Evolutionary conservation across 2,113 vertebrate genomes (phyloP), one percentile per base, ranked within the genome.

Genomic region (Tetrao urogallus): DNA sequence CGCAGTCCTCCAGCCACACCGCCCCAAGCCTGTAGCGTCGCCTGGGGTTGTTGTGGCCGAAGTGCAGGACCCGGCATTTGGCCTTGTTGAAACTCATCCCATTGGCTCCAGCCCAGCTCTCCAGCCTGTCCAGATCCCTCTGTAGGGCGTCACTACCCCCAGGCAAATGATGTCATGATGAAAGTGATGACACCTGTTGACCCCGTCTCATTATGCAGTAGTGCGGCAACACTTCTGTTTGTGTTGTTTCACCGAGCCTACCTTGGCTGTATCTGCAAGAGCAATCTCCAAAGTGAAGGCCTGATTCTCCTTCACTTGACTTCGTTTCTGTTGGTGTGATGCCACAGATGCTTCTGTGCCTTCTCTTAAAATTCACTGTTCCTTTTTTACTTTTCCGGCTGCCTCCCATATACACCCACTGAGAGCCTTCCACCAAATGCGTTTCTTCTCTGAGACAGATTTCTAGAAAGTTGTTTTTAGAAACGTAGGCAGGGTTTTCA

Each of bases 381-480:
- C 45, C 34, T 88, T 92, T 73, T 87, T 6, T 13, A 76, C 8
- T 82, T 43, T 89, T 79, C 69, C 9, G 2, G 30, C 58, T 89
- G 17, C 48, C 18, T 82, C 18, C 76, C 38, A 19, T 18, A 30
- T 40, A 48, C 79, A 87, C 67, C 88, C 85, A 85, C 85, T 40
- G 63, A 85, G 74, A 3, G 3, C 87, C 84, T 91, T 82, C 81
- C 57, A 47, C 52, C 16, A 58, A 20, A 5, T 64, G 71, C 66
- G 4, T 79, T 89, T 89, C 43, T 95, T 25, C 32, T 84, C 78
- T 0, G 0, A 60, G 61, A 89, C 63, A 84, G 89, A 66, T 92
- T 82, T 94, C 89, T 91, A 74, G 47, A 63, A 80, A 54, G 28
- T 34, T 32, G 13, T 43, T 89, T 90, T 81, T 60, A 12, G 27